Evolutionary conservation across 1,140 invertebrate genomes (phyloP).

Genomic region (Melanaphis sacchari): DNA sequence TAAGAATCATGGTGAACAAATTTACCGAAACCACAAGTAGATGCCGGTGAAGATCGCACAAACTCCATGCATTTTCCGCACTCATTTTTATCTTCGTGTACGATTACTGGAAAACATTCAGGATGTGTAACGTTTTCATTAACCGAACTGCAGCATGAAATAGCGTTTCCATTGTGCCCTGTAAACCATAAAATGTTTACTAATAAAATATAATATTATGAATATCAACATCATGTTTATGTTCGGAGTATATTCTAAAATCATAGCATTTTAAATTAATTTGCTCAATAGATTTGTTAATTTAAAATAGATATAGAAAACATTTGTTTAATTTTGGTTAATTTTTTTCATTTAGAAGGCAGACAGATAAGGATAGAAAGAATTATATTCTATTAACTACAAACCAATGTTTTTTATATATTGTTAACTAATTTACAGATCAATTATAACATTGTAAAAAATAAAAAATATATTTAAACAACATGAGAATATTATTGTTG

Average conservation of each 20-base stretch:
- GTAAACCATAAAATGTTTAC: not conserved
- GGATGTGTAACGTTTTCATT: slow-evolving; percentile 69
- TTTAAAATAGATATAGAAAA: too few species aligned
- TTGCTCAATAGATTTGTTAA: too few species aligned
- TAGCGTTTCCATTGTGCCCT: slow-evolving; percentile 70
- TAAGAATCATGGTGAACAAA: not conserved
- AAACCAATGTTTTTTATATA: too few species aligned
- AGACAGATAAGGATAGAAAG: too few species aligned
- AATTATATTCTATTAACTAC: too few species aligned
- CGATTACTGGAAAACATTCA: slow-evolving; percentile 80
- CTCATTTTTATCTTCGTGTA: slow-evolving; percentile 73
- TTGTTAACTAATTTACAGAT: too few species aligned
- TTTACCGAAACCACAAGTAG: slow-evolving; percentile 80
- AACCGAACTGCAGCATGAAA: slow-evolving; percentile 69
- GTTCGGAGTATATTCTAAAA: too few species aligned
- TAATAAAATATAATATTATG: not conserved
- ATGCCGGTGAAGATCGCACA: slow-evolving; percentile 82
- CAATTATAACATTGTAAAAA: not conserved
- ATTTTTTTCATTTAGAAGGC: too few species aligned
- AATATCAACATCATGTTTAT: too few species aligned
- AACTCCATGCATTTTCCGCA: slow-evolving; percentile 82
- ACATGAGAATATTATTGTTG: too few species aligned
- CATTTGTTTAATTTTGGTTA: too few species aligned
- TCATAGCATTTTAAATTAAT: too few species aligned
- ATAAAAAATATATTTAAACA: not conserved